Conservation (phyloP, 2,888 invertebrate genomes). For the Axea sp. region DNA sequence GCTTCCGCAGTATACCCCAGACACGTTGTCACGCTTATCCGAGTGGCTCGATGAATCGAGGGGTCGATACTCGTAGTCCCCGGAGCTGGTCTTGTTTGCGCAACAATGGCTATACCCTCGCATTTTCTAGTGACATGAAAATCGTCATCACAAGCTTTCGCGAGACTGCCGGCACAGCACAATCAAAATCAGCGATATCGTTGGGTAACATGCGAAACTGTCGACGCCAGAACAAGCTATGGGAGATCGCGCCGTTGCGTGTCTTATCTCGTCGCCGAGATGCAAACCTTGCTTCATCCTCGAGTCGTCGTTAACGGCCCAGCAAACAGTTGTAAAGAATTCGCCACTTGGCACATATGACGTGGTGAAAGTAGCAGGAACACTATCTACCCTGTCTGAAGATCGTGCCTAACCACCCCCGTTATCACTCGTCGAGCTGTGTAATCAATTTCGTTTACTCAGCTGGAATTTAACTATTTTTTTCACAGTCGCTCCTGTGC, state of each 20-base stretch:
- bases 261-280: slow-evolving; percentile 74
- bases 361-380: slow-evolving; percentile 52
- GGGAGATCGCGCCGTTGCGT: slow-evolving; percentile 63
- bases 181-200: slow-evolving; percentile 68
- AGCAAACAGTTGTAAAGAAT: slow-evolving; percentile 78
- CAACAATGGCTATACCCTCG: slow-evolving; percentile 52
- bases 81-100: slow-evolving; percentile 32
- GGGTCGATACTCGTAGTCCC: slow-evolving; percentile 31
- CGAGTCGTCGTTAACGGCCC: slow-evolving; percentile 40
- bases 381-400: slow-evolving; percentile 73
- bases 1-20: slow-evolving; percentile 9
- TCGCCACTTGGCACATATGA: slow-evolving; percentile 63
- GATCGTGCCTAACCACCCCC: slow-evolving; percentile 68
- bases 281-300: slow-evolving; percentile 67
- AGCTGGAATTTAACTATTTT: slow-evolving; percentile 57
- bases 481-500: slow-evolving; percentile 13
- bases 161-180: slow-evolving; percentile 58
- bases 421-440: slow-evolving; percentile 69
- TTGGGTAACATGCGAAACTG: slow-evolving; percentile 55
- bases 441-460: slow-evolving; percentile 70
- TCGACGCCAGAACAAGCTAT: slow-evolving; percentile 48
- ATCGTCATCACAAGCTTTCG: slow-evolving; percentile 50
- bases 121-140: slow-evolving; percentile 48
- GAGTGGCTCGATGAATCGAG: slow-evolving; percentile 29
- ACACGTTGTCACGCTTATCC: slow-evolving; percentile 48